phyloP scores from a whole-genome alignment of 2,888 invertebrate genomes.

The Eupithecia abbreviata region DNA sequence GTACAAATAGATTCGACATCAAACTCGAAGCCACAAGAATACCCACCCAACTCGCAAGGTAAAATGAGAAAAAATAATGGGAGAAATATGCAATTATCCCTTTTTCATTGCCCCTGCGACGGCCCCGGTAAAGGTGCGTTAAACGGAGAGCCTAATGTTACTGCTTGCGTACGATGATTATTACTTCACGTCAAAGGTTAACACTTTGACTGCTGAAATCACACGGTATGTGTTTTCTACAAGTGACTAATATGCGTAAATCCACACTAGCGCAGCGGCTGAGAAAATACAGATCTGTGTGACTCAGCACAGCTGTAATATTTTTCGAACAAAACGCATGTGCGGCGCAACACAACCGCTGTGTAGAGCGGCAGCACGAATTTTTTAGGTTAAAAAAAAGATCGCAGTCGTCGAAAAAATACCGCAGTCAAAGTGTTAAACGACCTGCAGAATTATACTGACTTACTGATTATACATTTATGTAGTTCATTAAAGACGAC shows the following conservation, averaged over 20 bases:
- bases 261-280: no score
- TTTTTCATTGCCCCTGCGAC: conserved; percentile 60
- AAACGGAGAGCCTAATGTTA: conserved; percentile 36
- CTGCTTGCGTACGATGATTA: conserved; percentile 8
- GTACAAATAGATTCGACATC: background rate
- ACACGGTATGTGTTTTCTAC: no score
- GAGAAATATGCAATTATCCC: conserved; percentile 71
- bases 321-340: no score
- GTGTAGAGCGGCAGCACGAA: no score
- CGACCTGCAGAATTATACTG: background rate
- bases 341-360: no score
- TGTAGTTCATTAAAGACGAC: background rate
- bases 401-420: no score
- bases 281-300: no score
- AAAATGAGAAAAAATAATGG: conserved; percentile 69
- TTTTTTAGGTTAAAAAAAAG: no score
- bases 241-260: no score
- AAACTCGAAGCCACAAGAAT: conserved; percentile 14
- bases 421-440: no score
- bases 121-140: conserved; percentile 34
- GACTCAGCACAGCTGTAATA: no score
- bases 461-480: background rate
- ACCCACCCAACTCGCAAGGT: conserved; percentile 50
- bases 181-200: conserved; percentile 4
- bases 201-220: no score